Evolutionary conservation across 2,797 vertebrate species (phyloP).

Genomic region (Ctenopoma kingsleyae): DNA sequence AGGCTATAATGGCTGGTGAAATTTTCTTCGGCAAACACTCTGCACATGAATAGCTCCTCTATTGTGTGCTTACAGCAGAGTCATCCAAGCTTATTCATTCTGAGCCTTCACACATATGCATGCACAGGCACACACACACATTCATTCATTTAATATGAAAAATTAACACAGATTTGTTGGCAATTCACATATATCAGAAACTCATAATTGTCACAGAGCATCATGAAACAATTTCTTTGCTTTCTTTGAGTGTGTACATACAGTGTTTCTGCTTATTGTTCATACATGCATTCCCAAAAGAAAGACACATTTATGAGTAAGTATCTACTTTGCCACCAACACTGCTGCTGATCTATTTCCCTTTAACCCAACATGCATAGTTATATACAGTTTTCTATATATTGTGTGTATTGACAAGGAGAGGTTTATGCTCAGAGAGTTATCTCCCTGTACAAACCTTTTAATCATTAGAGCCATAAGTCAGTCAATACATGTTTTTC

Average conservation of each 20-base stretch:
- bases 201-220: slow-evolving; percentile 3
- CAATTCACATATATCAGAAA: not conserved
- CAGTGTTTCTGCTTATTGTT: slow-evolving; percentile 17
- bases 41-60: slow-evolving; percentile 18
- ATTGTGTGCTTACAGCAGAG: slow-evolving; percentile 41
- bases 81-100: slow-evolving; percentile 18
- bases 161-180: not conserved
- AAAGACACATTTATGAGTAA: slow-evolving; percentile 58
- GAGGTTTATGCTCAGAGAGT: slow-evolving; percentile 36
- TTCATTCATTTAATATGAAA: slow-evolving; percentile 15
- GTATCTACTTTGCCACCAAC: slow-evolving; percentile 53
- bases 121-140: no score
- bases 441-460: slow-evolving; percentile 38
- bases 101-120: not conserved
- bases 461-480: slow-evolving; percentile 61
- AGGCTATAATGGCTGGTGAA: slow-evolving; percentile 42
- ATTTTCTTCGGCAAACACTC: slow-evolving; percentile 43
- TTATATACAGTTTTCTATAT: slow-evolving; percentile 34
- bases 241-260: slow-evolving; percentile 9
- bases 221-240: slow-evolving; percentile 14
- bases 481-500: slow-evolving; percentile 41
- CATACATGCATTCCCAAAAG: slow-evolving; percentile 28
- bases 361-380: slow-evolving; percentile 33
- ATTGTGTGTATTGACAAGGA: slow-evolving; percentile 20
- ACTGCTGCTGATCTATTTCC: slow-evolving; percentile 38